A percentile compares a stretch with the other conserved stretches of the same genome.
phyloP scores from a whole-genome alignment of 2,797 vertebrate species.

The Chelon auratus region DNA sequence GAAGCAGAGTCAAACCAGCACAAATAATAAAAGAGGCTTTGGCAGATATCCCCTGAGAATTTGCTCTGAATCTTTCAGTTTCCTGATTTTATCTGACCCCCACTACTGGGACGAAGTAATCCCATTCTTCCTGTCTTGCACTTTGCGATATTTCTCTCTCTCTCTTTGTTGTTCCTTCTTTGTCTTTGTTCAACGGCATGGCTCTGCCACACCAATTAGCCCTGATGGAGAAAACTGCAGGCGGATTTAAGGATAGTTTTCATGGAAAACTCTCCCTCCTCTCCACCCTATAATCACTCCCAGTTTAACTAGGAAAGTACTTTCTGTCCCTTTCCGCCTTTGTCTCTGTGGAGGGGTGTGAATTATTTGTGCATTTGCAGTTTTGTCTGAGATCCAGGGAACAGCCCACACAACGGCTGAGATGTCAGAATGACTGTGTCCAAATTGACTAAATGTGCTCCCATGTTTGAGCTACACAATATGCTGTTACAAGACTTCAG shows the following conservation, averaged over 20 bases:
- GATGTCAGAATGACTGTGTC: slow-evolving; percentile 32
- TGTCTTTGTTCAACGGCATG: slow-evolving; percentile 15
- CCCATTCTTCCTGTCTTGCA: slow-evolving; percentile 11
- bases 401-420: slow-evolving; percentile 53
- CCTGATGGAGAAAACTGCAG: slow-evolving; percentile 58
- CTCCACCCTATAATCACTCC: slow-evolving; percentile 67
- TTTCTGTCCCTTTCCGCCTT: slow-evolving; percentile 30
- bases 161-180: slow-evolving; percentile 19
- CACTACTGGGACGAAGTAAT: slow-evolving; percentile 26
- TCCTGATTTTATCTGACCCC: slow-evolving; percentile 33
- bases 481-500: slow-evolving; percentile 15
- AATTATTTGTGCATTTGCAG: slow-evolving; percentile 48
- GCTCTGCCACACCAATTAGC: slow-evolving; percentile 45
- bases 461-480: slow-evolving; percentile 18
- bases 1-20: slow-evolving; percentile 15
- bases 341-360: slow-evolving; percentile 51
- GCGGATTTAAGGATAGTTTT: slow-evolving; percentile 40
- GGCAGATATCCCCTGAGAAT: neutral
- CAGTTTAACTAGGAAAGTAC: slow-evolving; percentile 58
- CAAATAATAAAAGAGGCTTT: slow-evolving; percentile 1
- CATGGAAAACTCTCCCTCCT: slow-evolving; percentile 54
- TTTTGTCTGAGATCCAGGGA: slow-evolving; percentile 55
- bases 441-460: slow-evolving; percentile 37
- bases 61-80: slow-evolving; percentile 8
- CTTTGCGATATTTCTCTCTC: neutral